Base-by-base conservation (phyloP, 2,797 vertebrate species). In the Danio choprae region DNA sequence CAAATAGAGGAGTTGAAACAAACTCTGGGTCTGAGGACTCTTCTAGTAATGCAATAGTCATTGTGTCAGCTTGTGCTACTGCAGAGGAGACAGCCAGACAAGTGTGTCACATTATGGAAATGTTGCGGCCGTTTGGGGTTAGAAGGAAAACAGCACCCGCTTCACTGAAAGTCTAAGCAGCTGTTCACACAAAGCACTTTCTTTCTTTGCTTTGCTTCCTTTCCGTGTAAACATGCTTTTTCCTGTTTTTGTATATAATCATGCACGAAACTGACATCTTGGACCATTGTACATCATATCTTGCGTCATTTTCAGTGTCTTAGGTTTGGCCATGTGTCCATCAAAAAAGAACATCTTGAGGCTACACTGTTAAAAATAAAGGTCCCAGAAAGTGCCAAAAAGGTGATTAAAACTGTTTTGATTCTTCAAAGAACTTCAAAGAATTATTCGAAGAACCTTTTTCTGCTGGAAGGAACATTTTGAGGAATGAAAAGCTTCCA, bases 1-100 rank as follows among this genome's bases (percentile, higher is more conserved):
- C 92, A 94, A 94, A 94, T 94, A 92, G 89, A 91, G 91, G 89
- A 91, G 91, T 92, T 92, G 90, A 93, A 91, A 92, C 87, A 88
- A 88, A 89, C 89, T 91, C 89, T 16, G 44, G 60, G 65, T 89
- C 81, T 81, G 74, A 88, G 83, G 89, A 88, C 87, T 88, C 84
- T 87, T 88, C 85, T 83, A 83, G 84, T 87, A 84, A 84, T 75
- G 72, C 70, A 88, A 77, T 53, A 72, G 71, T 63, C 72, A 68
- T 55, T 64, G 59, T 84, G 80, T 50, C 74, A 80, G 43, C 74
- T 82, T 68, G 59, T 60, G 56, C 65, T 68, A 63, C 15, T 44
- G 76, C 41, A 63, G 77, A 64, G 38, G 46, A 63, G 72, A 73
- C 36, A 71, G 46, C 18, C 65, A 71, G 38, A 72, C 51, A 56